Base-by-base conservation (phyloP, 2,888 invertebrate species). In the Eupithecia vulgata region DNA sequence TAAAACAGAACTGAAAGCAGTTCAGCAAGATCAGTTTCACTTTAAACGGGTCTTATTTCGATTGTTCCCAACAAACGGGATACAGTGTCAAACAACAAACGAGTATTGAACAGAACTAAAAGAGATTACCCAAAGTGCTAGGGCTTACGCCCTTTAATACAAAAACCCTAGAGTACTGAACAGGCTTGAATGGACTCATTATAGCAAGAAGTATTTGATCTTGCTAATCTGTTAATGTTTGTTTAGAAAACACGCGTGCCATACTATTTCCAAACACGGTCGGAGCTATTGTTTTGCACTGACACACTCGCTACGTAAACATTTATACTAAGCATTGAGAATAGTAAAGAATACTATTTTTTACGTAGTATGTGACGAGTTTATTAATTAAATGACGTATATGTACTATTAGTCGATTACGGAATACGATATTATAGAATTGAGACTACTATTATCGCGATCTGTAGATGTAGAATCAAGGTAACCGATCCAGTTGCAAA, bases 271-370 rank as follows among this genome's bases (percentile, higher is more conserved):
- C 71, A 74, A 78, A 77, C 77, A 77, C 68, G 69, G 45, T 74
- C 13, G 45, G 13, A 34, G 57, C 70, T 68, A 74, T 74, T 78
- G 75, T 75, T 74, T 62, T 69, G 25, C 64, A 52, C 68, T 73
- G 77, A 76, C 77, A 79, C 73, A 76, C 73, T 25, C 65, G 57
- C 68, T 37, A 42, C 59, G 72, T 76, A 79, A 79, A 79, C 67
- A 64, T 64, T 64, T 64, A 30, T 30, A 35, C 62, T 21, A 64
- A 64, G n/a, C 17, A 35, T 35, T 17, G 62, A 64, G 35, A n/a
- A 62, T 35, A 37, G 17, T 64, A n/a, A 17, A 37, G 12, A n/a
- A 64, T 64, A n/a, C 34, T 64, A n/a, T 37, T 64, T 37, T 5
- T 37, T 35, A 64, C 21, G 37, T n/a, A 57, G 25, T 5, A 57